These are phyloP conservation scores for Apteryx owenii DNA, from an alignment of 2,113 vertebrate genomes.

Conservation along the genomic window DNA sequence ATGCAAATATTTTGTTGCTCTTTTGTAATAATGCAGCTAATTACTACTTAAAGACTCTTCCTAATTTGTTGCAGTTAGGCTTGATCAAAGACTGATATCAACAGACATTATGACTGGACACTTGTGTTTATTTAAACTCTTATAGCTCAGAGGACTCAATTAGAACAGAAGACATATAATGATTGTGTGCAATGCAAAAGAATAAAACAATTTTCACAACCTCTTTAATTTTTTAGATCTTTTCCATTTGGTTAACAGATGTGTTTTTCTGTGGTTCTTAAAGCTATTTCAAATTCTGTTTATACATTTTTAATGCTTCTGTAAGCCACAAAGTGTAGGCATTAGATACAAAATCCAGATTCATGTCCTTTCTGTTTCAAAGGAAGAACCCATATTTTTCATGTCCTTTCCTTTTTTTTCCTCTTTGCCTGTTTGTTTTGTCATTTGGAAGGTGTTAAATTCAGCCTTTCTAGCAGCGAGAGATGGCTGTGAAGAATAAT, in stretches of 20 bases:
- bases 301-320: constrained; percentile 61
- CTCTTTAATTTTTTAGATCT: constrained; percentile 62
- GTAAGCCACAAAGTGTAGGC: neutral
- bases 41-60: constrained; percentile 18
- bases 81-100: constrained; percentile 56
- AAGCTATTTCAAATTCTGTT: constrained; percentile 36
- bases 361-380: neutral
- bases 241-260: constrained; percentile 58
- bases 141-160: constrained; percentile 21
- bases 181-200: neutral
- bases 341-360: constrained; percentile 1
- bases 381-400: neutral
- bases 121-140: constrained; percentile 49
- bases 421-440: neutral
- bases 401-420: neutral
- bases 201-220: constrained; percentile 41
- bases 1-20: neutral
- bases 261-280: constrained; percentile 24
- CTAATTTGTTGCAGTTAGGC: constrained; percentile 33
- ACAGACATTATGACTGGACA: constrained; percentile 19
- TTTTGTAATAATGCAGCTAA: constrained; percentile 25
- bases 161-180: neutral
- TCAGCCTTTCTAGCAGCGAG: neutral
- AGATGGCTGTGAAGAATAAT: neutral
- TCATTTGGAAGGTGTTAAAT: neutral